A percentile compares a stretch with the other conserved stretches of the same genome.
These are phyloP conservation scores for Epinephelus moara DNA, from an alignment of 2,113 vertebrate genomes.

Conservation along the genomic window DNA sequence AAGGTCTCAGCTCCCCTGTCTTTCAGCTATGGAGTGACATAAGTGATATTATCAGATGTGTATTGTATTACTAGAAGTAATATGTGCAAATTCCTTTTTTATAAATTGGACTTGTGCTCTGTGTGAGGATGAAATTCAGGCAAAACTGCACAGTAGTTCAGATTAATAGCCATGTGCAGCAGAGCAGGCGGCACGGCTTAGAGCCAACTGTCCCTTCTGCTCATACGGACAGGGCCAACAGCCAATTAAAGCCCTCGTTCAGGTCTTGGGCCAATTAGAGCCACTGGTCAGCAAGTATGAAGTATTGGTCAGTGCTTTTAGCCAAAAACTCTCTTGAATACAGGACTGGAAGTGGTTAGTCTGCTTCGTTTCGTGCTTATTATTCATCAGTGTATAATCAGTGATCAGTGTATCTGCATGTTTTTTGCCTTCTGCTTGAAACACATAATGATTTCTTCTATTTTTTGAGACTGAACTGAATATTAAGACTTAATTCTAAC, in stretches of 20 bases:
- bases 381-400: neutral
- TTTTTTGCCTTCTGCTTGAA: conserved; percentile 12
- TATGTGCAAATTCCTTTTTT: neutral
- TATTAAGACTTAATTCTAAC: neutral
- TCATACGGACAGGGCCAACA: conserved; percentile 64
- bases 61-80: neutral
- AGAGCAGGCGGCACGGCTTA: conserved; percentile 68
- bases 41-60: conserved; percentile 6
- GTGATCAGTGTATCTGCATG: neutral
- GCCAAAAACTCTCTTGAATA: neutral
- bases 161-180: conserved; percentile 76
- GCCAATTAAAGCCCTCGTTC: conserved; percentile 76
- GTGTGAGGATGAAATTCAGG: conserved; percentile 53
- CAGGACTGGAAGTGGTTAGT: neutral
- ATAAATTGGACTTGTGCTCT: conserved; percentile 10
- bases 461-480: neutral
- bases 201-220: conserved; percentile 77
- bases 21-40: neutral
- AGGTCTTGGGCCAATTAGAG: conserved; percentile 73
- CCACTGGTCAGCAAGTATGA: conserved; percentile 57
- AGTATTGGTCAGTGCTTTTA: conserved; percentile 34
- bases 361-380: conserved; percentile 3
- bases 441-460: neutral
- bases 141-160: conserved; percentile 51
- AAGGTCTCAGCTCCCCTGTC: neutral